phyloP scores from a whole-genome alignment of 2,888 invertebrate genomes.

The Drosophila niveifrons region DNA sequence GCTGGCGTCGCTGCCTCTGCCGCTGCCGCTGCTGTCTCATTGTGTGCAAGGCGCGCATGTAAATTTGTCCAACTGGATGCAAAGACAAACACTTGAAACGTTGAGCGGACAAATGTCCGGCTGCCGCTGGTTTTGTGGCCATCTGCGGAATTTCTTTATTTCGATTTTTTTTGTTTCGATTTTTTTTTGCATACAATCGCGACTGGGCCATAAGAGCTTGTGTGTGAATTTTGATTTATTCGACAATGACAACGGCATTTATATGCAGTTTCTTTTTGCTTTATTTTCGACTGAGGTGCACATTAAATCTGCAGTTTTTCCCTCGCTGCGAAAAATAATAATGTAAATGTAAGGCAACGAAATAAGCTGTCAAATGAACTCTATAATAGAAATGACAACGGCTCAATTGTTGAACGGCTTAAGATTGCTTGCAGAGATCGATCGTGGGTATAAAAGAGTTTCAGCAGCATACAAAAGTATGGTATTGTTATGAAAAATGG shows the following conservation, averaged over 20 bases:
- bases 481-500: not conserved
- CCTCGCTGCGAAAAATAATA: slow-evolving; percentile 11
- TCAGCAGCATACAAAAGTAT: not conserved
- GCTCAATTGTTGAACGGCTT: slow-evolving; percentile 24
- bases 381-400: slow-evolving; percentile 14
- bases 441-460: not conserved
- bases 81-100: slow-evolving; percentile 77
- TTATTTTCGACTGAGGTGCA: slow-evolving; percentile 33
- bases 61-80: slow-evolving; percentile 77
- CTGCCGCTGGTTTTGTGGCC: slow-evolving; percentile 61
- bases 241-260: slow-evolving; percentile 64
- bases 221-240: slow-evolving; percentile 73
- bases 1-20: slow-evolving; percentile 28
- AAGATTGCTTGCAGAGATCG: not conserved
- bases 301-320: slow-evolving; percentile 44
- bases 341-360: slow-evolving; percentile 18
- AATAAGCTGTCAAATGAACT: slow-evolving; percentile 35
- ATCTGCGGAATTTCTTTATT: slow-evolving; percentile 68
- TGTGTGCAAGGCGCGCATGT: slow-evolving; percentile 76
- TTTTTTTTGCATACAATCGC: slow-evolving; percentile 76
- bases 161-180: slow-evolving; percentile 32
- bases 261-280: slow-evolving; percentile 42
- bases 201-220: slow-evolving; percentile 32
- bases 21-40: slow-evolving; percentile 38
- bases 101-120: slow-evolving; percentile 42